These are phyloP conservation scores for Pangasius larnaudii DNA, from an alignment of 2,797 vertebrate species.

Conservation along the genomic window DNA sequence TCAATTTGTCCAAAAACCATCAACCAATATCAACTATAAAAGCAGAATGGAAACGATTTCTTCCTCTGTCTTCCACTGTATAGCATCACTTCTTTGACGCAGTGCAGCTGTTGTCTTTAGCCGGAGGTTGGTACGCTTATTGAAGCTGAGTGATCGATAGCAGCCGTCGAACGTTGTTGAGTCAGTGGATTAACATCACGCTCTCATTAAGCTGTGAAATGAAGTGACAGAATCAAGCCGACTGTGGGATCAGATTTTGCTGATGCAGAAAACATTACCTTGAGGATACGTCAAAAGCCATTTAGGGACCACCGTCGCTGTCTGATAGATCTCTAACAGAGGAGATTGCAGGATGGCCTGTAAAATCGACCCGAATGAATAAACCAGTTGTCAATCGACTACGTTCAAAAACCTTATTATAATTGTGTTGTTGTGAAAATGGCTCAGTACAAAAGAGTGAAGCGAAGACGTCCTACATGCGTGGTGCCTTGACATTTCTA, in stretches of 20 bases:
- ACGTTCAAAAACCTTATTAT: neutral
- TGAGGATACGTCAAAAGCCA: conserved; percentile 24
- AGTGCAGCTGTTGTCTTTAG: conserved; percentile 20
- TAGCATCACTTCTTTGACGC: neutral
- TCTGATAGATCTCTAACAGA: neutral
- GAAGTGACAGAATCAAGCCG: conserved; percentile 49
- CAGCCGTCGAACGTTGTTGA: conserved; percentile 39
- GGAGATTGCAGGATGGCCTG: neutral
- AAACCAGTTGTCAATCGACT: neutral
- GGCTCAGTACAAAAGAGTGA: neutral
- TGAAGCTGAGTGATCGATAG: conserved; percentile 45
- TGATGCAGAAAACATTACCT: conserved; percentile 44
- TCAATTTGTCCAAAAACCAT: neutral
- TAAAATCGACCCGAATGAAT: neutral
- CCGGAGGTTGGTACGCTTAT: neutral
- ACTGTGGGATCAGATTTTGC: conserved; percentile 48
- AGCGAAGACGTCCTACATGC: neutral
- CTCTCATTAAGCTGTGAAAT: conserved; percentile 58
- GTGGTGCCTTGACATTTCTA: neutral
- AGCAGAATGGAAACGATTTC: neutral
- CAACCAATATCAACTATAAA: neutral
- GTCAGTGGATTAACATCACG: conserved; percentile 54
- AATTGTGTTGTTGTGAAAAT: neutral
- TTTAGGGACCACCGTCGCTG: conserved; percentile 16
- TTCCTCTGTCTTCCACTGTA: neutral